Conservation (phyloP, 2,797 vertebrate species). For the Amblyraja radiata region DNA sequence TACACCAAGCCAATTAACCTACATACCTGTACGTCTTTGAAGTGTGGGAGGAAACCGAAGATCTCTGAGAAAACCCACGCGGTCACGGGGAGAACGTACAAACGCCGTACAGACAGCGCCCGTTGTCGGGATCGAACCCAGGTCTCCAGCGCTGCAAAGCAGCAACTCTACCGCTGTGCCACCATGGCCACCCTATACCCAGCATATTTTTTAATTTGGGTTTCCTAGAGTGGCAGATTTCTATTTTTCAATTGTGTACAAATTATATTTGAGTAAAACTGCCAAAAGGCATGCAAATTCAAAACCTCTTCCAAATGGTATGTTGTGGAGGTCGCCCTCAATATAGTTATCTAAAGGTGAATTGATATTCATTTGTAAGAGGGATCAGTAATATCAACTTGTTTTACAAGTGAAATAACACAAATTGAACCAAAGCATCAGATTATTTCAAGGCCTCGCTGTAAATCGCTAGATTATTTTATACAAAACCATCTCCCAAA, state of each 20-base stretch:
- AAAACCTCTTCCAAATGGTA: not conserved
- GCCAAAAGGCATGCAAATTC: not conserved
- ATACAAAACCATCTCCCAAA: not conserved
- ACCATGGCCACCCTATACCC: too few species aligned
- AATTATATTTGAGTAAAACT: not conserved
- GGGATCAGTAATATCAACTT: not conserved
- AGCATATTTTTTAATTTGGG: not conserved
- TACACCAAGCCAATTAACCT: too few species aligned
- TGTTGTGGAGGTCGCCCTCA: not conserved
- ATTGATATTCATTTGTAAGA: not conserved
- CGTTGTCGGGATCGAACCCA: too few species aligned
- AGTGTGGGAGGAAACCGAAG: too few species aligned
- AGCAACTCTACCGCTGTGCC: too few species aligned
- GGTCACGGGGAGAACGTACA: too few species aligned
- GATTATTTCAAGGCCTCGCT: slow-evolving; percentile 8
- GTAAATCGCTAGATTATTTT: not conserved
- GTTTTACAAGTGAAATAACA: not conserved
- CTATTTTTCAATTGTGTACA: too few species aligned
- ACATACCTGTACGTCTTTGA: too few species aligned
- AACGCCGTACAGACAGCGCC: too few species aligned
- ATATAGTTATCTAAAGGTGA: not conserved
- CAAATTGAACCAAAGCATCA: not conserved
- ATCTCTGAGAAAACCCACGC: too few species aligned
- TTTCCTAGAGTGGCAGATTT: too few species aligned
- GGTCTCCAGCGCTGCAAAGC: too few species aligned